Percentiles rank a stretch among this genome's conserved stretches.
These are phyloP conservation scores for Drosophila azteca DNA, from an alignment of 1,140 invertebrate genomes.

Conservation along the genomic window DNA sequence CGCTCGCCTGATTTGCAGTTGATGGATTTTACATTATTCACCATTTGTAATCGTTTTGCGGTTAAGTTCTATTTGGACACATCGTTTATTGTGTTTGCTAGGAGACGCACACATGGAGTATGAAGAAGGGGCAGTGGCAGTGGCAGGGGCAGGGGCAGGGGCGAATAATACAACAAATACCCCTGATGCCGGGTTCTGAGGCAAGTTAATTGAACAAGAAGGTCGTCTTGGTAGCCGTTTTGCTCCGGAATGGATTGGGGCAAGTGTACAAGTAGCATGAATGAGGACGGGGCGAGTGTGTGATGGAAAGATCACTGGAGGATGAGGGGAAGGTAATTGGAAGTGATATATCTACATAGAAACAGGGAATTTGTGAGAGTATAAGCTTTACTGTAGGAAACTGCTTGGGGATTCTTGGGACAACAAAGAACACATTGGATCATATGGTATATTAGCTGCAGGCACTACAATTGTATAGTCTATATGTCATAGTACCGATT, in stretches of 20 bases:
- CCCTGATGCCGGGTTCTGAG: not conserved
- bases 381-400: too few relatives aligned
- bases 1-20: conserved; percentile 62
- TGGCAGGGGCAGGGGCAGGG: too few relatives aligned
- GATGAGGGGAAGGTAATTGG: too few relatives aligned
- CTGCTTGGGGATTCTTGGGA: too few relatives aligned
- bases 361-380: too few relatives aligned
- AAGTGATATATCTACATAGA: not conserved
- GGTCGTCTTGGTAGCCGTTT: conserved; percentile 21
- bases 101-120: not conserved
- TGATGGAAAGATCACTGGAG: conserved; percentile 23
- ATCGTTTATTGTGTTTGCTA: conserved; percentile 48
- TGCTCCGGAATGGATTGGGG: too few relatives aligned
- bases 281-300: too few relatives aligned
- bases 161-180: conserved; percentile 22
- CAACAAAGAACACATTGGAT: too few relatives aligned
- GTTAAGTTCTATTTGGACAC: conserved; percentile 49
- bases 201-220: conserved; percentile 55
- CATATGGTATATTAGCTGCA: too few relatives aligned
- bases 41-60: conserved; percentile 54
- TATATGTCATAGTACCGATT: too few relatives aligned
- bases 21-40: conserved; percentile 74
- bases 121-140: not conserved
- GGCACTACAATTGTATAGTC: too few relatives aligned
- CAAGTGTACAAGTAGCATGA: too few relatives aligned